A percentile compares a stretch with the other conserved stretches of the same genome.
phyloP scores from a whole-genome alignment of 2,888 invertebrate species.

The Odontothrips loti region DNA sequence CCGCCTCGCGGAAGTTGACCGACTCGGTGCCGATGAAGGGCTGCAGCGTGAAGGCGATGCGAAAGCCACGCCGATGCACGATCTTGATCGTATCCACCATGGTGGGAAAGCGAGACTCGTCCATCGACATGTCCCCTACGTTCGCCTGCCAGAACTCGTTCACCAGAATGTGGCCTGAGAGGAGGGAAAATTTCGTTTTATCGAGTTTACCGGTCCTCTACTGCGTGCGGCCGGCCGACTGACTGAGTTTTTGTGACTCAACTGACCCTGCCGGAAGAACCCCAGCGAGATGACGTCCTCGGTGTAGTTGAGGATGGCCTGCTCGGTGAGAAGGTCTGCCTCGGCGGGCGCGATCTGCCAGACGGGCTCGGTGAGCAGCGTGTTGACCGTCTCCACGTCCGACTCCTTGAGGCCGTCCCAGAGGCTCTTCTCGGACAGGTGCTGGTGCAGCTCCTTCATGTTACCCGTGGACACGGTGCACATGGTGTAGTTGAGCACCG shows the following conservation, averaged over 20 bases:
- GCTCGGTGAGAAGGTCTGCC: slow-evolving; percentile 61
- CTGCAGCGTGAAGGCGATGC: slow-evolving; percentile 82
- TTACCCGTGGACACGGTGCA: slow-evolving; percentile 73
- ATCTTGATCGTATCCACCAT: slow-evolving; percentile 74
- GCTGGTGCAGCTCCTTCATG: slow-evolving; percentile 71
- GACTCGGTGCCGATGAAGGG: slow-evolving; percentile 88
- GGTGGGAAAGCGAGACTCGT: slow-evolving; percentile 69
- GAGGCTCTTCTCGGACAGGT: slow-evolving; percentile 71
- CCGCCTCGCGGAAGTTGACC: slow-evolving; percentile 72
- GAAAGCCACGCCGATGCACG: slow-evolving; percentile 76
- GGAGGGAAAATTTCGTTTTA: background rate
- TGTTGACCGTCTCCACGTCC: slow-evolving; percentile 67
- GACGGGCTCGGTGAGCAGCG: slow-evolving; percentile 75
- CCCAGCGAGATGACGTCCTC: slow-evolving; percentile 75
- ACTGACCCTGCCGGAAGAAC: slow-evolving; percentile 73
- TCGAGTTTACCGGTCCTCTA: background rate
- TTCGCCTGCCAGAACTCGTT: slow-evolving; percentile 47
- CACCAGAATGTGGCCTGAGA: slow-evolving; percentile 44
- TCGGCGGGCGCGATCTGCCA: slow-evolving; percentile 78
- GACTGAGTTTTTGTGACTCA: no score
- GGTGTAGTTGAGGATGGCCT: slow-evolving; percentile 73
- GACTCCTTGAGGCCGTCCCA: slow-evolving; percentile 78
- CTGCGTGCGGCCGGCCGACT: background rate
- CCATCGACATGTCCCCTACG: slow-evolving; percentile 75
- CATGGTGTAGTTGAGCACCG: slow-evolving; percentile 74